Conservation (phyloP, 2,113 vertebrate genomes). For the Gavialis gangeticus region DNA sequence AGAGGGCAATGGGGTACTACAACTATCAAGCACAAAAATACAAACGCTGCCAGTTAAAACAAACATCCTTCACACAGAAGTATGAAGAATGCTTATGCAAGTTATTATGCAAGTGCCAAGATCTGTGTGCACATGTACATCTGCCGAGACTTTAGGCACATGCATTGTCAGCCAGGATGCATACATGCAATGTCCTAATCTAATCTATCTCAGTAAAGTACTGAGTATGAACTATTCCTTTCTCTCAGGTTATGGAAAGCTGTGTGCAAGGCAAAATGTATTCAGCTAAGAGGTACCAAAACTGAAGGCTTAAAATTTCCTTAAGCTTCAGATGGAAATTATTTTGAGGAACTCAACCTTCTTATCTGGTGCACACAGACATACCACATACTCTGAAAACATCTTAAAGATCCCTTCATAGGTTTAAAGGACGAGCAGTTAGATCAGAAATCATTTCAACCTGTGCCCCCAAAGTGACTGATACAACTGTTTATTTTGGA, state of each 20-base stretch:
- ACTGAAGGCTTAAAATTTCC: not conserved
- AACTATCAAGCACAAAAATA: not conserved
- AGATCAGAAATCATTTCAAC: not conserved
- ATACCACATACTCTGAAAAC: not conserved
- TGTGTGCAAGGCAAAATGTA: not conserved
- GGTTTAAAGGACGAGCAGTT: not conserved
- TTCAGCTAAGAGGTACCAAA: not conserved
- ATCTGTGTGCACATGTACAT: not conserved
- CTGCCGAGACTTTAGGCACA: not conserved
- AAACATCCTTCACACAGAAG: not conserved
- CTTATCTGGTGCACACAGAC: not conserved
- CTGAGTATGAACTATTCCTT: not conserved
- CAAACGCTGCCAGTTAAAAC: not conserved
- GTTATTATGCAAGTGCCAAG: not conserved
- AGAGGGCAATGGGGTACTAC: not conserved
- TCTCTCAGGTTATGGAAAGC: not conserved
- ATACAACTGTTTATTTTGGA: not conserved
- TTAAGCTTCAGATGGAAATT: not conserved
- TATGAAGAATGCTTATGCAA: not conserved
- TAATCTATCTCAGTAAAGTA: not conserved
- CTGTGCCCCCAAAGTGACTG: not conserved
- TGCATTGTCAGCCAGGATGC: slow-evolving; percentile 37
- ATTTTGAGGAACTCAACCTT: not conserved
- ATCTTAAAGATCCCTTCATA: not conserved
- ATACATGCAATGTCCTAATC: slow-evolving; percentile 48